Percentiles rank a stretch among this genome's conserved stretches.
Evolutionary conservation across 2,888 invertebrate genomes (phyloP).

Genomic region (Sesia bembeciformis): DNA sequence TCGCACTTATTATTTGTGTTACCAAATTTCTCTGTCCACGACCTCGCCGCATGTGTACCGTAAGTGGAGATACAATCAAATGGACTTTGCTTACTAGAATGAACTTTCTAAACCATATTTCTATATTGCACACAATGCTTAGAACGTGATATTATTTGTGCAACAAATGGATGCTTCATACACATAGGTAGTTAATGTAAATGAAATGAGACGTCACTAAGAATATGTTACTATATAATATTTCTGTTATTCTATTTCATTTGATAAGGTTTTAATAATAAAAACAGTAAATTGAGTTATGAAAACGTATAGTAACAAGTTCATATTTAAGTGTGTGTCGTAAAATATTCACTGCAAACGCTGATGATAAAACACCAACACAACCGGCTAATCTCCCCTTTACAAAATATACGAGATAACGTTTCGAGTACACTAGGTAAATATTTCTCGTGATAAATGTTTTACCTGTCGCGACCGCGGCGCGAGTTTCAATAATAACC

Average conservation of each 20-base stretch:
- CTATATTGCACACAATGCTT: slow-evolving; percentile 3
- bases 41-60: slow-evolving; percentile 37
- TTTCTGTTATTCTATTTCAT: no score
- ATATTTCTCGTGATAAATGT: slow-evolving; percentile 66
- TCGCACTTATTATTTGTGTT: slow-evolving; percentile 45
- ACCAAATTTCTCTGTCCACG: slow-evolving; percentile 59
- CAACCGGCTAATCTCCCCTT: slow-evolving; percentile 35
- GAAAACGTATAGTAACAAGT: no score
- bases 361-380: slow-evolving; percentile 15
- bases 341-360: no score
- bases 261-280: no score
- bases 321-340: not conserved
- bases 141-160: no score
- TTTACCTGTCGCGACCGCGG: slow-evolving; percentile 69
- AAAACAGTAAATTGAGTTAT: no score
- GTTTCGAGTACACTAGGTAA: slow-evolving; percentile 33
- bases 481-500: slow-evolving; percentile 71
- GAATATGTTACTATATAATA: no score
- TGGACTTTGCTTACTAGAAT: slow-evolving; percentile 37
- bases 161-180: no score
- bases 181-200: no score
- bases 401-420: slow-evolving; percentile 33
- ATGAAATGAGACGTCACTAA: no score
- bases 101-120: slow-evolving; percentile 58
- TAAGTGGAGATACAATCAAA: slow-evolving; percentile 57